Evolutionary conservation across 2,113 vertebrate genomes (phyloP).

Genomic region (Heteronetta atricapilla): DNA sequence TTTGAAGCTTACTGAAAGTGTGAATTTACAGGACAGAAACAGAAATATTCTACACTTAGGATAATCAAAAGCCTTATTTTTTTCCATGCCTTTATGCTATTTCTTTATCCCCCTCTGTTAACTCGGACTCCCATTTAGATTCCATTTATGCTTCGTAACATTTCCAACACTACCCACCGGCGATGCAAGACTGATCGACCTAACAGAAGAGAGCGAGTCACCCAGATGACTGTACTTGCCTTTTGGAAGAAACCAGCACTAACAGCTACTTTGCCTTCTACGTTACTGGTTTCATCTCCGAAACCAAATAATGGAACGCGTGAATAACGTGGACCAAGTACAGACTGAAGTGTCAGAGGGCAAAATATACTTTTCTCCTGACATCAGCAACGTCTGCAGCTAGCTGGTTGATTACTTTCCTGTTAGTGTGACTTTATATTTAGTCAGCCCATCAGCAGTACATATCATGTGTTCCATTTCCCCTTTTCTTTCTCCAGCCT

Average conservation of each 20-base stretch:
- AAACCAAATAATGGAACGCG: neutral
- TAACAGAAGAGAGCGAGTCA: neutral
- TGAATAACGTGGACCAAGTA: constrained; percentile 6
- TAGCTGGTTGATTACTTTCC: neutral
- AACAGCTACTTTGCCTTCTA: neutral
- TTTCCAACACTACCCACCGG: neutral
- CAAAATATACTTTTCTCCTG: constrained; percentile 13
- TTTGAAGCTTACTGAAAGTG: neutral
- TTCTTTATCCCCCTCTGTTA: neutral
- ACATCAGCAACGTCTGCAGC: constrained; percentile 23
- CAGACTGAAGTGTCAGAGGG: neutral
- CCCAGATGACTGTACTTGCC: neutral
- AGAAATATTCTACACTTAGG: neutral
- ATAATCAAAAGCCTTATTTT: neutral
- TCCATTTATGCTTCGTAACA: neutral
- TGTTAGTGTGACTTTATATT: neutral
- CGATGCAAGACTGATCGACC: fast-evolving
- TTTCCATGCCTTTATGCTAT: neutral
- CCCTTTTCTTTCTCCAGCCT: neutral
- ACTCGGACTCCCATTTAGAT: neutral
- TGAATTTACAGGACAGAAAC: neutral
- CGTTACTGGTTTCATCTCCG: neutral
- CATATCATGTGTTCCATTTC: neutral
- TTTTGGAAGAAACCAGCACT: neutral
- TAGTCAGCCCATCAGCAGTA: neutral